Percentiles rank a stretch among this genome's conserved stretches.
phyloP scores from a whole-genome alignment of 2,888 invertebrate genomes.

The Thumatha senex region DNA sequence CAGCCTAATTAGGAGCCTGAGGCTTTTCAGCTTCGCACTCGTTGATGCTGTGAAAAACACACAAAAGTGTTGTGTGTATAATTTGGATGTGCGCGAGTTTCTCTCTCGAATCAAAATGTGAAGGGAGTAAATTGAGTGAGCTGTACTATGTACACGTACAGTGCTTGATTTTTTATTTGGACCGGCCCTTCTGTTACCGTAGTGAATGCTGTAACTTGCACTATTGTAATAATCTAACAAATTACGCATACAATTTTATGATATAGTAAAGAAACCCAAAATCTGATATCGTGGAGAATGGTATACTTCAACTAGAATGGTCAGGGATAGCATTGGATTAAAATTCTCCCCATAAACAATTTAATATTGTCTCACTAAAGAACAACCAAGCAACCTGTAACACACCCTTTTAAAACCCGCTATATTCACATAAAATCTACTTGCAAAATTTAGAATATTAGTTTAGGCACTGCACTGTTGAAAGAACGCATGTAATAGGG shows the following conservation, averaged over 20 bases:
- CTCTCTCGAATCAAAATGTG: constrained; percentile 42
- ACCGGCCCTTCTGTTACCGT: neutral
- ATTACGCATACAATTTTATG: no score
- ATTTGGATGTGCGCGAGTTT: constrained; percentile 33
- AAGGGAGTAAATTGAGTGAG: constrained; percentile 47
- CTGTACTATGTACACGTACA: no score
- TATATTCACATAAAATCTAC: neutral
- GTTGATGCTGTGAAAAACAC: constrained; percentile 79
- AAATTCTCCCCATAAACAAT: no score
- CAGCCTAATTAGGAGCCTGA: constrained; percentile 82
- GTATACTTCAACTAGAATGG: no score
- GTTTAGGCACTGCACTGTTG: neutral
- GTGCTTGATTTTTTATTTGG: constrained; percentile 15
- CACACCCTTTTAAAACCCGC: no score
- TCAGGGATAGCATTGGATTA: no score
- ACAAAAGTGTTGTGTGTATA: constrained; percentile 75
- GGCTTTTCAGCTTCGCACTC: constrained; percentile 80
- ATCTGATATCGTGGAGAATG: no score
- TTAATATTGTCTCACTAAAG: no score
- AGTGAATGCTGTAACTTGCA: neutral
- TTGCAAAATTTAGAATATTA: neutral
- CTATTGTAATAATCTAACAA: no score
- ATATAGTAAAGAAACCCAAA: no score
- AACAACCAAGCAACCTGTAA: neutral
- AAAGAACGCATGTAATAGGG: neutral